A percentile compares a stretch with the other conserved stretches of the same genome.
Evolutionary conservation across 2,113 vertebrate genomes (phyloP).

Genomic region (Donacobius atricapilla): DNA sequence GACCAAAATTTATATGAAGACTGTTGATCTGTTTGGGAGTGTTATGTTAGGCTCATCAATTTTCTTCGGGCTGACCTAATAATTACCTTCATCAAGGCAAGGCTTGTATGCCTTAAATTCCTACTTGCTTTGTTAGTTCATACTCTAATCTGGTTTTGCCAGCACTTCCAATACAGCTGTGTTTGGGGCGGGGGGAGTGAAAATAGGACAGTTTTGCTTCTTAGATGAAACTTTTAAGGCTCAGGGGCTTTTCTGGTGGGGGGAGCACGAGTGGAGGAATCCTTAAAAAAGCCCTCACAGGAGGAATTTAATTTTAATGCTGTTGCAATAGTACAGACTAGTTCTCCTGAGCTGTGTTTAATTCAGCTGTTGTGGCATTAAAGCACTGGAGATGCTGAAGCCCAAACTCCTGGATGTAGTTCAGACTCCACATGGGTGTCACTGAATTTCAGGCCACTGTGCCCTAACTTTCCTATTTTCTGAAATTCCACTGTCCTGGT

Average conservation of each 20-base stretch:
- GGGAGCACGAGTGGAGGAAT: too few relatives aligned
- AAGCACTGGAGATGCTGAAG: not conserved
- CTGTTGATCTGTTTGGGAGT: not conserved
- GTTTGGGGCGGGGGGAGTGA: not conserved
- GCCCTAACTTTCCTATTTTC: not conserved
- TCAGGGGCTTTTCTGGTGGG: not conserved
- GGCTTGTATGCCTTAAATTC: not conserved
- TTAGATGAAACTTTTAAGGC: not conserved
- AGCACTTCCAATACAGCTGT: not conserved
- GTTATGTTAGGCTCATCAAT: not conserved
- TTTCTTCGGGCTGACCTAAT: conserved; percentile 11
- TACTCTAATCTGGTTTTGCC: not conserved
- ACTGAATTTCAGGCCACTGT: not conserved
- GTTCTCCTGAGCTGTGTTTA: not conserved
- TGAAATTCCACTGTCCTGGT: not conserved
- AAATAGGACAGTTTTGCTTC: not conserved
- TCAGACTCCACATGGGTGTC: fast-evolving
- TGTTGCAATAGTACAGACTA: not conserved
- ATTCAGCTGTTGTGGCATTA: not conserved
- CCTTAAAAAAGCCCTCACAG: not conserved
- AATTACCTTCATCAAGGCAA: conserved; percentile 9
- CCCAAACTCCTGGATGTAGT: not conserved
- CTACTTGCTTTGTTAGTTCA: not conserved
- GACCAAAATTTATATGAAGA: conserved; percentile 30
- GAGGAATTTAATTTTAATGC: not conserved